phyloP scores from a whole-genome alignment of 2,113 vertebrate species.

The Pomatostomus ruficeps region DNA sequence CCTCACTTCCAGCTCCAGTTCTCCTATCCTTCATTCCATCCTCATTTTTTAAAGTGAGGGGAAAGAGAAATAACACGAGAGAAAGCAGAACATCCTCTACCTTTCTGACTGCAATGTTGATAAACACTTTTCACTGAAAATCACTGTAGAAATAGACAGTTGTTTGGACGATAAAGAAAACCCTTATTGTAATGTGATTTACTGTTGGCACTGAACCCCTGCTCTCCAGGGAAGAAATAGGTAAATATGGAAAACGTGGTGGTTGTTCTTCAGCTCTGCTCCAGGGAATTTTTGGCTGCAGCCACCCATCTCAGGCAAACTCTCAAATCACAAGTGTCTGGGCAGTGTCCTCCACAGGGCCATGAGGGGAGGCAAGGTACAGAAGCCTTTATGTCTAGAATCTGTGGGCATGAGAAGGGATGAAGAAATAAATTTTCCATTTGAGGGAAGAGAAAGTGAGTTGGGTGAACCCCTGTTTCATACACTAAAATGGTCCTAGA shows the following conservation, averaged over 20 bases:
- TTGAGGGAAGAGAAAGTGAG: not conserved
- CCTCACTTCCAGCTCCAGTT: not conserved
- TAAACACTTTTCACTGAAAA: not conserved
- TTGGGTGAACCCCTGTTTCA: not conserved
- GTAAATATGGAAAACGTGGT: not conserved
- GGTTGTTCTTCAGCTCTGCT: not conserved
- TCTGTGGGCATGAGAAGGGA: not conserved
- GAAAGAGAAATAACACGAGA: not conserved
- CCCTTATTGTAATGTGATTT: not conserved
- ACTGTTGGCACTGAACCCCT: not conserved
- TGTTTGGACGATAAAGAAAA: not conserved
- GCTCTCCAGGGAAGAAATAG: not conserved
- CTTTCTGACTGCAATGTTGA: not conserved
- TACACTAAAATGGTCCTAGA: not conserved
- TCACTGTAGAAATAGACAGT: not conserved
- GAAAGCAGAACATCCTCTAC: not conserved
- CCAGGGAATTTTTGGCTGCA: not conserved
- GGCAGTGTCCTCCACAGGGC: not conserved
- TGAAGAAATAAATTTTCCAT: not conserved
- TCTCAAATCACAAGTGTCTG: not conserved
- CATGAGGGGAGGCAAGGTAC: fast-evolving
- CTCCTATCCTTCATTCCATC: not conserved
- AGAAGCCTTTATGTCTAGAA: not conserved
- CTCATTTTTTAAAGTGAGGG: not conserved
- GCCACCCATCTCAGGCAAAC: not conserved